Percentiles rank a stretch among this genome's conserved stretches.
phyloP scores from a whole-genome alignment of 2,113 vertebrate species.

The Apistogramma diplotaenia region DNA sequence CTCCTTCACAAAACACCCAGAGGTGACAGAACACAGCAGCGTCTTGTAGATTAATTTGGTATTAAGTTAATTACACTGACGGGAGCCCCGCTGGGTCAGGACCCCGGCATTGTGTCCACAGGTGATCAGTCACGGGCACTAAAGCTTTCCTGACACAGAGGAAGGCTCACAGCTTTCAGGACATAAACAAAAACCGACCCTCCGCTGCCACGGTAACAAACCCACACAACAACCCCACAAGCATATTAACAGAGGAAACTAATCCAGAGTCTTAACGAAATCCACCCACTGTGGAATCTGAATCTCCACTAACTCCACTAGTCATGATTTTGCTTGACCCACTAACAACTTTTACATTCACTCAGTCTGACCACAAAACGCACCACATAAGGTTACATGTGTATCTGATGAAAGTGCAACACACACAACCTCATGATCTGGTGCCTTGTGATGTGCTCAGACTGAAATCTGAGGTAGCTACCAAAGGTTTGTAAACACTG shows the following conservation, averaged over 20 bases:
- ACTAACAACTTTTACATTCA: no score
- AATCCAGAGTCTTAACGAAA: neutral
- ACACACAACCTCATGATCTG: neutral
- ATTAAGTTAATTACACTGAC: constrained; percentile 58
- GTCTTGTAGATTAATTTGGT: constrained; percentile 50
- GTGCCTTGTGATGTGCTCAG: no score
- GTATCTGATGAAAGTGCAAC: no score
- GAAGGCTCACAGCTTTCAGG: constrained; percentile 46
- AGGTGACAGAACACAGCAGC: constrained; percentile 35
- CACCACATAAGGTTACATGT: no score
- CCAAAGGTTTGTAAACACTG: neutral
- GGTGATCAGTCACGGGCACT: constrained; percentile 58
- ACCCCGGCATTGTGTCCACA: constrained; percentile 45
- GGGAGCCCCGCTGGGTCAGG: constrained; percentile 15
- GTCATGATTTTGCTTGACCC: neutral
- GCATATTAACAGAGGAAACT: constrained; percentile 8
- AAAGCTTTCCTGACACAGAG: constrained; percentile 36
- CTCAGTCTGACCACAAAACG: no score
- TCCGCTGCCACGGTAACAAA: constrained; percentile 43
- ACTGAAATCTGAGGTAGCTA: no score
- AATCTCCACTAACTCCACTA: neutral
- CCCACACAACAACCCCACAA: constrained; percentile 8
- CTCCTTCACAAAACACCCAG: constrained; percentile 10
- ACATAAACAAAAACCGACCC: neutral
- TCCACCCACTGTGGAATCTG: neutral